Conservation (phyloP, 2,888 invertebrate species). For the Agonopterix alstromeriana region DNA sequence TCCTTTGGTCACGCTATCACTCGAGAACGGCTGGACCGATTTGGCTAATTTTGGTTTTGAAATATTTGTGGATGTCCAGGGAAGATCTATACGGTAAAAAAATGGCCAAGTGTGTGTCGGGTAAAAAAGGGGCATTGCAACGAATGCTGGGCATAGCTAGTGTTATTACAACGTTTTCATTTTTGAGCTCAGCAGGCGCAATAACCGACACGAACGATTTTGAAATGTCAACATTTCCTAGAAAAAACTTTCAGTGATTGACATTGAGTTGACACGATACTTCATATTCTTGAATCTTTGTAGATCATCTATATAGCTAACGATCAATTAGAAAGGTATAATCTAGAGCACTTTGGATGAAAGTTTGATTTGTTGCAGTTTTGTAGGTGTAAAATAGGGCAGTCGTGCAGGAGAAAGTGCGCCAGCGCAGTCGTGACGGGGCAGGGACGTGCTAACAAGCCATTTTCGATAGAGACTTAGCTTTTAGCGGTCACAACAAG, state of each 20-base stretch:
- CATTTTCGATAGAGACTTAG: not conserved
- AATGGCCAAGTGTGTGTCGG: too few relatives aligned
- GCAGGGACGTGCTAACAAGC: slow-evolving; percentile 38
- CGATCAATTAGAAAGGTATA: slow-evolving; percentile 8
- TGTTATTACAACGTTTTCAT: slow-evolving; percentile 29
- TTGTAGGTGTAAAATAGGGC: slow-evolving; percentile 43
- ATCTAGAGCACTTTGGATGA: slow-evolving; percentile 21
- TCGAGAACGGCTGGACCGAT: too few relatives aligned
- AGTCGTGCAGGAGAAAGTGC: slow-evolving; percentile 63
- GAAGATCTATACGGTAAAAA: too few relatives aligned
- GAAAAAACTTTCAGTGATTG: slow-evolving; percentile 32
- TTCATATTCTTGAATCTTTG: too few relatives aligned
- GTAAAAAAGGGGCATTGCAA: too few relatives aligned
- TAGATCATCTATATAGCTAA: not conserved
- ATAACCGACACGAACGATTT: slow-evolving; percentile 34
- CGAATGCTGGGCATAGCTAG: slow-evolving; percentile 19
- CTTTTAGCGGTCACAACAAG: not conserved
- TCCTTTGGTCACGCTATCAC: too few relatives aligned
- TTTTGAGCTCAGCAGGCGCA: slow-evolving; percentile 29
- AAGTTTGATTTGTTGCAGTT: slow-evolving; percentile 43
- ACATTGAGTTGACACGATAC: slow-evolving; percentile 3
- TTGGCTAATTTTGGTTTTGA: too few relatives aligned
- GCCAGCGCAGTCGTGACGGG: slow-evolving; percentile 46
- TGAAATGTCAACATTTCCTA: slow-evolving; percentile 44
- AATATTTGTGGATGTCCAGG: too few relatives aligned